Evolutionary conservation across 2,113 vertebrate species (phyloP), one percentile per base, ranked within the genome.

Genomic region (Melanostigma gelatinosum): DNA sequence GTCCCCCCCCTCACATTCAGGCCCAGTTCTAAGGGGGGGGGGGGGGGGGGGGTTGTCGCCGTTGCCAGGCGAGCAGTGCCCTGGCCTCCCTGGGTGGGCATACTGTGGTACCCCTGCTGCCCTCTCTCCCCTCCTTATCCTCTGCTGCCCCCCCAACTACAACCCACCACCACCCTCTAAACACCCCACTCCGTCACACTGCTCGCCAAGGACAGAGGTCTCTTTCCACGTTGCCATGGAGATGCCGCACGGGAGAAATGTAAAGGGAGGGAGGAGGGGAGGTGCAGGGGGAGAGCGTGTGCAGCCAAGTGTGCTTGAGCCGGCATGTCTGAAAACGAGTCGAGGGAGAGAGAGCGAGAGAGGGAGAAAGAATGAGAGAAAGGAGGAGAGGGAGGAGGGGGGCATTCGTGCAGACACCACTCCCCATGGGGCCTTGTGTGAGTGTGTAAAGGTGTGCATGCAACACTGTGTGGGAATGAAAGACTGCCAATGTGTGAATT

Each of bases 221-320:
- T 94, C 91, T 94, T 92, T 94, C 84, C 89, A 88, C 85, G 95
- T 95, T 95, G 93, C 95, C 93, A 95, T 95, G 95, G 93, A 89
- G 88, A 95, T 95, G 92, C 92, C 80, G 92, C 93, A 94, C 91
- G 89, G 90, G 91, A 93, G 86, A 93, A 93, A 93, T 93, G 91
- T 94, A 92, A 89, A 91, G 90, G 83, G 85, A 88, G 83, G 68
- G 66, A 76, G 77, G 75, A 74, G 72, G 79, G 81, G 64, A 57
- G 64, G 83, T 61, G 72, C 52, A 62, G 72, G 77, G 84, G 85
- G 89, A 66, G 85, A 63, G 89, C 73, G 84, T 94, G 94, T 94
- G 93, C 93, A 93, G 92, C 93, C 91, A 93, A 95, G 93, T 93
- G 93, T 91, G 91, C 92, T 93, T 91, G 90, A 95, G 92, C 90